Base-by-base conservation (phyloP, 2,888 invertebrate genomes). In the Stenchaetothrips biformis region DNA sequence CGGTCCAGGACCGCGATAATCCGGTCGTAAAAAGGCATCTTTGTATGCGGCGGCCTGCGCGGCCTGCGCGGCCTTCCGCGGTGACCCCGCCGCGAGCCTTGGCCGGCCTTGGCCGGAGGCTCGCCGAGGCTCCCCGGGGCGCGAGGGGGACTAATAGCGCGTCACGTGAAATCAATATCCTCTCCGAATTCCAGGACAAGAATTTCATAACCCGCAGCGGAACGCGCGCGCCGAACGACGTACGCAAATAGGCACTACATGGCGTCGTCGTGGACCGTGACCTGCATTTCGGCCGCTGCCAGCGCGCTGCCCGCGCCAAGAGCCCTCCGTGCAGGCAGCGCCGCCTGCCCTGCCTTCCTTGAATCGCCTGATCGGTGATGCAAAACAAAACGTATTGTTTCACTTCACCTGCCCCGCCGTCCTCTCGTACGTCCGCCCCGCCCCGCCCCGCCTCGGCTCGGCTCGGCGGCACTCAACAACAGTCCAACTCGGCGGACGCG, bases 171-270 rank as follows among this genome's bases (percentile, higher is more conserved):
- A 74, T 74, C 67, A 74, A 74, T 74, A 74, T 74, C 67, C 67
- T 74, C 67, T 25, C 25, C 67, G 67, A 74, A 74, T 74, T 74
- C 67, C 67, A 21, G 25, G 25, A n/a, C 21, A 9, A 74, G 67
- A 74, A 74, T 74, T 74, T 74, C 67, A 74, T 74, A 74, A 74
- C 67, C 67, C 67, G 53, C 13, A 18, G 53, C 53, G 53, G 53
- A 53, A 18, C 18, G 53, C 13, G 53, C 53, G 11, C 16, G 18
- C 53, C 53, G 37, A 4, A 1, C 37, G 37, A 37, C 37, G 53
- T 53, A 53, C 53, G 53, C 53, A 53, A 53, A 53, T 53, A 53
- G 53, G 53, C 16, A 16, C 53, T 13, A 18, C 16, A 18, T 13
- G 13, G 8, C 37, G 37, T 37, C 37, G 53, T 18, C 16, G 53